Evolutionary conservation across 2,113 vertebrate genomes (phyloP), one percentile per base, ranked within the genome.

Genomic region (Pseudopipra pipra): DNA sequence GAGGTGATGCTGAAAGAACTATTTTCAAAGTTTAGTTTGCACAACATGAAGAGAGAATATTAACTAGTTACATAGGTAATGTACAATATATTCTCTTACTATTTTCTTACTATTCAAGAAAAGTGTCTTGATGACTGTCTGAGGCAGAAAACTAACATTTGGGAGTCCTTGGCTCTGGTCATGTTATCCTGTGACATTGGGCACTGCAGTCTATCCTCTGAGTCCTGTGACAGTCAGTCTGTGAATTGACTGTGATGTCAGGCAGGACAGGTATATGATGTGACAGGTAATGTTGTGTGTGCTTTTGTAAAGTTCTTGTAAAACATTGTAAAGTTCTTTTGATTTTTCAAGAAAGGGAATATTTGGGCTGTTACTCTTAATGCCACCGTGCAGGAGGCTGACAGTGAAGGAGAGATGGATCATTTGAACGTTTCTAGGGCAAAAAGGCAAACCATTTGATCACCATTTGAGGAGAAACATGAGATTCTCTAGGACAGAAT

Each of bases 111-210:
- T 52, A 28, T 27, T 52, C 51, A 52, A 52, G n/a, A 46, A 82
- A 61, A 46, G 20, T 33, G n/a, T 9, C 30, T 51, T 58, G 58
- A 22, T 0, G 3, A 19, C 24, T 19, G 18, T n/a, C 7, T 47
- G 51, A 83, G 58, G 27, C n/a, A 92, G 49, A n/a, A 56, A 27
- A 25, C 19, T 19, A 39, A 14, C 7, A 41, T 35, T 8, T 0
- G 0, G 21, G 14, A 37, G 90, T 85, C 37, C 49, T 58, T 30
- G 46, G 21, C 17, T 67, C 23, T 72, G 18, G 17, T 28, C 7
- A 3, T n/a, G 47, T 21, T 59, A 1, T 6, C 68, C 31, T 1
- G 4, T 8, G 37, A 9, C 12, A 0, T 10, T 21, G 77, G 73
- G 43, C 33, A 20, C 30, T 61, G 65, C 58, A 21, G 30, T 22